Conservation (phyloP, 2,113 vertebrate genomes). For the Cichladusa arquata region DNA sequence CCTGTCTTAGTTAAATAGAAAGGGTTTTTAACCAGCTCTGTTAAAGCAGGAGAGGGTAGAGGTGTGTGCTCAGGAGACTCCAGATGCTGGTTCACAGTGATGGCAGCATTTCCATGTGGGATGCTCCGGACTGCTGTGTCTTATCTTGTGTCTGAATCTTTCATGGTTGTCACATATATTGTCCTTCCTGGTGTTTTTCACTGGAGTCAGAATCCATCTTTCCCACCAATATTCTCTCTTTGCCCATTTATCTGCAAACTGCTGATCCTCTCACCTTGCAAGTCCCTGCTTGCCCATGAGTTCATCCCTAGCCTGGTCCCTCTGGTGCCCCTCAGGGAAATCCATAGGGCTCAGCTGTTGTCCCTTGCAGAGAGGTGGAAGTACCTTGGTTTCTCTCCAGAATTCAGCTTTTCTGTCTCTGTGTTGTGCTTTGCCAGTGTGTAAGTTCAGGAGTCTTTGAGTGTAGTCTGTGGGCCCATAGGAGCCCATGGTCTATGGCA, state of each 20-base stretch:
- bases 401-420: neutral
- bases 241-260: neutral
- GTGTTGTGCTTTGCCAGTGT: neutral
- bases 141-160: neutral
- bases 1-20: neutral
- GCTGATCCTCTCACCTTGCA: neutral
- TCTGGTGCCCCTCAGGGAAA: neutral
- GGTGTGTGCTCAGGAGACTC: neutral
- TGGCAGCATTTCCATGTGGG: neutral
- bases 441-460: neutral
- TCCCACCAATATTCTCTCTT: neutral
- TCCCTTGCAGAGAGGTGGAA: neutral
- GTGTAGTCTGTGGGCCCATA: neutral
- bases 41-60: neutral
- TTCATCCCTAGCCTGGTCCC: neutral
- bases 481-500: neutral
- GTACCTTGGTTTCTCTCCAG: neutral
- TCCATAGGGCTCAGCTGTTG: neutral
- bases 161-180: neutral
- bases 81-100: neutral
- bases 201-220: neutral
- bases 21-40: neutral
- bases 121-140: fast-evolving
- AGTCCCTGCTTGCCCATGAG: neutral
- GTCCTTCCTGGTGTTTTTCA: neutral